Percentiles rank a stretch among this genome's conserved stretches.
Evolutionary conservation across 2,888 invertebrate species (phyloP).

Genomic region (Drosophila subquinaria): DNA sequence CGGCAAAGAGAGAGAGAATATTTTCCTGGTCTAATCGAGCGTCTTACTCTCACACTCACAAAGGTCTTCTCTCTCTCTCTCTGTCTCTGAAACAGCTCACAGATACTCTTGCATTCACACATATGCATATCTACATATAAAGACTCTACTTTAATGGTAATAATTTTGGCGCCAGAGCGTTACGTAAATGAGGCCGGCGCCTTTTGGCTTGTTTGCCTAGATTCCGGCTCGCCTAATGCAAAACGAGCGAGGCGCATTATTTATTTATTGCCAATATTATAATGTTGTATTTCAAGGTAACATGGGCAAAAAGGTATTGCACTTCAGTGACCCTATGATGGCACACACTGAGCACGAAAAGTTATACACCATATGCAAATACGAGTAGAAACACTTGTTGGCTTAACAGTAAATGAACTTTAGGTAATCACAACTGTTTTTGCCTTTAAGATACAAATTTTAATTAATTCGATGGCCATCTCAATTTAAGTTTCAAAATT

Average conservation of each 20-base stretch:
- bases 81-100: neutral
- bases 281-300: conserved; percentile 17
- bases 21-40: conserved; percentile 24
- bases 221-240: conserved; percentile 25
- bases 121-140: conserved; percentile 32
- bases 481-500: too few species aligned
- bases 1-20: conserved; percentile 10
- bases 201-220: conserved; percentile 27
- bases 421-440: neutral
- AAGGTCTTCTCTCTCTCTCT: neutral
- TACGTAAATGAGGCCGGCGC: conserved; percentile 68
- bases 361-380: neutral
- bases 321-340: neutral
- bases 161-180: conserved; percentile 71
- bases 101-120: conserved; percentile 5
- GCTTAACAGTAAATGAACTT: neutral
- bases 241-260: conserved; percentile 15
- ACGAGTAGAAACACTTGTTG: neutral
- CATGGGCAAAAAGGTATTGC: conserved; percentile 12
- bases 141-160: conserved; percentile 59
- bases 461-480: too few species aligned
- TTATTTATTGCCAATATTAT: conserved; percentile 25
- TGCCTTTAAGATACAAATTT: too few species aligned
- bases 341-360: neutral
- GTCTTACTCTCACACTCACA: neutral